These are phyloP conservation scores for Eupithecia insigniata DNA, from an alignment of 2,888 invertebrate genomes.

Conservation along the genomic window DNA sequence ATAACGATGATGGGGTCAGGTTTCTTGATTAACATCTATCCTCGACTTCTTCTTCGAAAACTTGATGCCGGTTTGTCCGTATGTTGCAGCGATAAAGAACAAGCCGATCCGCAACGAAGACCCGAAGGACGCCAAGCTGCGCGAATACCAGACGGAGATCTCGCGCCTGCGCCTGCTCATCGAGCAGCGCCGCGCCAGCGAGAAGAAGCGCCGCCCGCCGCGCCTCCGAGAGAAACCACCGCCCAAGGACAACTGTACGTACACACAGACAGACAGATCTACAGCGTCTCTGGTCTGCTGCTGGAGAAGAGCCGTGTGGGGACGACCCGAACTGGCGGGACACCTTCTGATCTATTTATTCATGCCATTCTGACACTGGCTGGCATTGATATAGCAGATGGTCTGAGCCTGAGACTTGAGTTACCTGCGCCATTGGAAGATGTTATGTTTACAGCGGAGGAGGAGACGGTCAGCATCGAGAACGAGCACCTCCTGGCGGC, in stretches of 20 bases:
- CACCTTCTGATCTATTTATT: too few relatives aligned
- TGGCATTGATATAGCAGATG: background rate
- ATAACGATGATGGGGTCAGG: background rate
- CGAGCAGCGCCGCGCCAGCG: slow-evolving; percentile 68
- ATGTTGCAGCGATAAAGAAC: slow-evolving; percentile 94
- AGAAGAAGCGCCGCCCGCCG: slow-evolving; percentile 19
- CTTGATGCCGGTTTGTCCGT: background rate
- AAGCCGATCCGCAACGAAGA: slow-evolving; percentile 99
- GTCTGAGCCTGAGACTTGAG: background rate
- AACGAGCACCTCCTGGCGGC: slow-evolving; percentile 76
- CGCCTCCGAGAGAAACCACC: slow-evolving; percentile 6
- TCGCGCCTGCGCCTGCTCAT: slow-evolving; percentile 86
- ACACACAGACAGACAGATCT: background rate
- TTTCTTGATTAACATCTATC: background rate
- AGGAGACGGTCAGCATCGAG: slow-evolving; percentile 76
- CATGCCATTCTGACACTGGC: too few relatives aligned
- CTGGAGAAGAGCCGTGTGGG: too few relatives aligned
- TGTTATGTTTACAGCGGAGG: slow-evolving; percentile 56
- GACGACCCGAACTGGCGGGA: too few relatives aligned
- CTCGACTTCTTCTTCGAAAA: background rate
- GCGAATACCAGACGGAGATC: slow-evolving; percentile 98
- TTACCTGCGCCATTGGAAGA: background rate
- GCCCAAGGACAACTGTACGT: slow-evolving; percentile 48
- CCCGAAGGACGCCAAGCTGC: slow-evolving; percentile 97
- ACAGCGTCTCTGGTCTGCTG: background rate